These are phyloP conservation scores for Chloropsis cyanopogon DNA, from an alignment of 2,113 vertebrate species.

Conservation along the genomic window DNA sequence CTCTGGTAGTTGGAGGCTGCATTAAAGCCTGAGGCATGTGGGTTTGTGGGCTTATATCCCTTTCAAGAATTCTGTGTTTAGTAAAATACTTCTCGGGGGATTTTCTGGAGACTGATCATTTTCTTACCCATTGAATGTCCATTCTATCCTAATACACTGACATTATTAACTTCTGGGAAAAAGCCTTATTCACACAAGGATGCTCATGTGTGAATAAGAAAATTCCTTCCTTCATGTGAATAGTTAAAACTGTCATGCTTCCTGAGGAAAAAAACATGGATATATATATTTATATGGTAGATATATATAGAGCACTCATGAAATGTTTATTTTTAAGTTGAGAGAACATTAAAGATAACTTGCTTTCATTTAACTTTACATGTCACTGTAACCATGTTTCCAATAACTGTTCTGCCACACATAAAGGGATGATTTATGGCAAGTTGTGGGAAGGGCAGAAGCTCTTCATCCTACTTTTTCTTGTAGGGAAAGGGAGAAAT, in stretches of 20 bases:
- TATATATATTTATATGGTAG: neutral
- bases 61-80: neutral
- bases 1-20: neutral
- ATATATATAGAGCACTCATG: neutral
- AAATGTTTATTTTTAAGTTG: conserved; percentile 10
- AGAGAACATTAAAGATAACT: neutral
- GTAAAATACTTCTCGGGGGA: neutral
- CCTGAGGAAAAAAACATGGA: neutral
- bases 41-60: neutral
- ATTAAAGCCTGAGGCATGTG: neutral
- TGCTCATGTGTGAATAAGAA: neutral
- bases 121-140: neutral
- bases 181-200: neutral
- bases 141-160: neutral
- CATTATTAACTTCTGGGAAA: neutral
- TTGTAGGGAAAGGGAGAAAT: neutral
- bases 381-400: neutral
- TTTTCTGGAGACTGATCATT: neutral
- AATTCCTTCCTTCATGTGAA: neutral
- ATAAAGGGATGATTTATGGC: neutral
- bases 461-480: neutral
- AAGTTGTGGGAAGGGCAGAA: neutral
- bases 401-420: neutral
- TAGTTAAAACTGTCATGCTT: neutral
- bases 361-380: neutral